Conservation (phyloP, 1,140 invertebrate genomes). For the Helicorthomorpha holstii region DNA sequence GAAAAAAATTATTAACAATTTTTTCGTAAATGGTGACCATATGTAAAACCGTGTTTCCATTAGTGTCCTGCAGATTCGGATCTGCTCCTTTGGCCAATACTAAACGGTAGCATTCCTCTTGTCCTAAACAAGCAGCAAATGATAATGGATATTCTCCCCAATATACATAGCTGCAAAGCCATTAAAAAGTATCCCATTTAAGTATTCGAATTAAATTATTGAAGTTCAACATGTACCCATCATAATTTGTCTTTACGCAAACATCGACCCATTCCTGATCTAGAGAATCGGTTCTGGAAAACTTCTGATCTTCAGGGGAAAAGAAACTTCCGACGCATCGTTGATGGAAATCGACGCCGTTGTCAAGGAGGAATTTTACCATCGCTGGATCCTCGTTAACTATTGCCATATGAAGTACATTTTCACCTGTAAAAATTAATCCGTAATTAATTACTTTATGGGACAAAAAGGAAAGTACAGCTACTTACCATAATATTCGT, state of each 20-base stretch:
- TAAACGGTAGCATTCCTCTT: slow-evolving; percentile 91
- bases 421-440: slow-evolving; percentile 44
- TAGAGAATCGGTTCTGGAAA: slow-evolving; percentile 60
- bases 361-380: slow-evolving; percentile 88
- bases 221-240: no score
- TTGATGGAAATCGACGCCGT: slow-evolving; percentile 76
- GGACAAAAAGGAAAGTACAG: neutral
- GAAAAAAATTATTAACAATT: slow-evolving; percentile 40
- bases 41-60: slow-evolving; percentile 93
- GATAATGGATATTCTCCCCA: slow-evolving; percentile 95
- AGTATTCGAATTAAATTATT: neutral
- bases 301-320: slow-evolving; percentile 93
- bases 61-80: slow-evolving; percentile 86
- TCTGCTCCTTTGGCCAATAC: slow-evolving; percentile 86
- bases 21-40: slow-evolving; percentile 95
- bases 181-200: neutral
- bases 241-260: slow-evolving; percentile 71
- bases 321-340: slow-evolving; percentile 89
- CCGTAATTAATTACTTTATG: no score
- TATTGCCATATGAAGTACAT: slow-evolving; percentile 87
- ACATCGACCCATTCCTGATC: slow-evolving; percentile 88
- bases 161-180: slow-evolving; percentile 63
- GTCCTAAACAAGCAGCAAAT: slow-evolving; percentile 89
- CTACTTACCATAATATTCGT: slow-evolving; percentile 90
- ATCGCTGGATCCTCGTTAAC: slow-evolving; percentile 95